Base-by-base conservation (phyloP, 2,797 vertebrate species). In the Peromyscus melanophrys region DNA sequence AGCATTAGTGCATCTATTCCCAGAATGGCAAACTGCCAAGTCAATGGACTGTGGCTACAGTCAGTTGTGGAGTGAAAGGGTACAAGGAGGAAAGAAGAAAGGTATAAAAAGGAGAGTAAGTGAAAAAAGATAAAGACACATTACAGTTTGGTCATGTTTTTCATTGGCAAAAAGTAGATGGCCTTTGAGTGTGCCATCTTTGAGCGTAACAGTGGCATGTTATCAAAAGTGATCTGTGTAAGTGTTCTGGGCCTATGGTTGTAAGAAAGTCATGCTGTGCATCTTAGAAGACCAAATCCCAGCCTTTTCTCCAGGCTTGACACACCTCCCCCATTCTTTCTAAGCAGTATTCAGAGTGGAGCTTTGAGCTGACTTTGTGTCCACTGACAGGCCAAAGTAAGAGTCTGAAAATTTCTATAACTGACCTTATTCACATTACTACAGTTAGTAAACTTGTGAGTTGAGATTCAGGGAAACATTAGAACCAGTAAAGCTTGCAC, bases 401-500 rank as follows among this genome's bases (percentile, higher is more conserved):
- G 11, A 59, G 55, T 34, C 29, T 67, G 61, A 89, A 95, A 90
- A 83, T 29, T 52, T 90, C 61, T 59, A 9, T 57, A 89, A 90
- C 0, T 67, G 43, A 92, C 92, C 57, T 34, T 82, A 55, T 86
- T 75, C 52, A 63, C 4, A 5, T 82, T 40, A n/a, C 63, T 90
- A 29, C 93, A 92, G 37, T 81, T 77, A 96, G 89, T 43, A 95
- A 96, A 31, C 27, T 71, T 94, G 43, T 84, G 37, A 89, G 11
- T 67, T 46, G 78, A 93, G 81, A 71, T 57, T 12, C 43, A 80
- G 46, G 49, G 25, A 94, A 96, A 46, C 6, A 82, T 65, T 71
- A 82, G 31, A 67, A 52, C 19, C 59, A 55, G 37, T 91, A 87
- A 97, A 91, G 21, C 31, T n/a, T 89, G 37, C 5, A 61, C 23